These are phyloP conservation scores for Drosophila bocki DNA, from an alignment of 1,140 invertebrate genomes.

Conservation along the genomic window DNA sequence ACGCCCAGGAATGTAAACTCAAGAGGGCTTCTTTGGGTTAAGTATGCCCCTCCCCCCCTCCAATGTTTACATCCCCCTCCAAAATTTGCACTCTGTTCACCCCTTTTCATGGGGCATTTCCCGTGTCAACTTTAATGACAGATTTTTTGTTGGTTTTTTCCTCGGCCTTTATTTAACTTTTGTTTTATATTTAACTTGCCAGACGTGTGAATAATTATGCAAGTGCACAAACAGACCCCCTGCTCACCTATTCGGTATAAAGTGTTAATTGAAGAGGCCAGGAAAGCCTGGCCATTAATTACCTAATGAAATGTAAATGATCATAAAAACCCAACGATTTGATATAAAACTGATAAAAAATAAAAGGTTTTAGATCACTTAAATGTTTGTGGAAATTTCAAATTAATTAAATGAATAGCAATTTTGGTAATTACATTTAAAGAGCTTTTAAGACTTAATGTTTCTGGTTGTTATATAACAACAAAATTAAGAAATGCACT, in stretches of 20 bases:
- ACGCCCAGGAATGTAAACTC: constrained; percentile 22
- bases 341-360: constrained; percentile 5
- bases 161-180: constrained; percentile 37
- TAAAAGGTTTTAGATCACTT: not conserved
- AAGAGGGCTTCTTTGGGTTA: constrained; percentile 12
- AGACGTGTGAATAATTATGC: constrained; percentile 58
- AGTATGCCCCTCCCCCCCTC: not conserved
- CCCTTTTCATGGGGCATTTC: constrained; percentile 59
- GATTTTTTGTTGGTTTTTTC: constrained; percentile 40
- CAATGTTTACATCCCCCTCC: constrained; percentile 9
- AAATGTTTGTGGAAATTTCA: not conserved
- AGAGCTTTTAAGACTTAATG: not conserved
- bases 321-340: constrained; percentile 37
- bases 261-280: constrained; percentile 24
- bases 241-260: not conserved
- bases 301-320: constrained; percentile 30
- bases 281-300: constrained; percentile 14
- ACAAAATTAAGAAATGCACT: not conserved
- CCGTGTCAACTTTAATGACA: constrained; percentile 59
- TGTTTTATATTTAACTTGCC: constrained; percentile 48
- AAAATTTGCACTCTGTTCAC: constrained; percentile 29
- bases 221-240: constrained; percentile 26
- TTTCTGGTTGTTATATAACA: not conserved
- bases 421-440: constrained; percentile 8
- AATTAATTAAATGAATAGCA: not conserved